phyloP scores from a whole-genome alignment of 1,140 invertebrate genomes.

The Hestina assimilis region DNA sequence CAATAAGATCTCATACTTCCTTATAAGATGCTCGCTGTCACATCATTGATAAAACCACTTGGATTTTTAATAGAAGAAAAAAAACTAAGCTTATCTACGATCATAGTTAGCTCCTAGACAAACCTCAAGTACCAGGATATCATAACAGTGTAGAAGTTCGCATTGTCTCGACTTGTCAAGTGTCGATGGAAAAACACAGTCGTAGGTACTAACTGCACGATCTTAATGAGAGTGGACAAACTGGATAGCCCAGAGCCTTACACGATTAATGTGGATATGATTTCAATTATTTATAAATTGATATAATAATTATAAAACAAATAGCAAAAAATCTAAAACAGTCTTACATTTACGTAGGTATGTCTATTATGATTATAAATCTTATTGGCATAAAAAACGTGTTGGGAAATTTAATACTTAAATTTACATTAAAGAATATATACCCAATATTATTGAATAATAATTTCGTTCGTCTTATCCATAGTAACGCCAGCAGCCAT shows the following conservation, averaged over 20 bases:
- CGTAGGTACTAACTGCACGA: slow-evolving; percentile 51
- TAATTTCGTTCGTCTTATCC: slow-evolving; percentile 13
- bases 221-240: slow-evolving; percentile 77
- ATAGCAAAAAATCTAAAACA: too few species aligned
- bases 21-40: slow-evolving; percentile 22
- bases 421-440: not conserved
- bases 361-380: too few species aligned
- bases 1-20: slow-evolving; percentile 20
- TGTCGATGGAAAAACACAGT: slow-evolving; percentile 63
- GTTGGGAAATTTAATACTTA: too few species aligned
- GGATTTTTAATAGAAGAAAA: slow-evolving; percentile 17
- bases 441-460: not conserved
- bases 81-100: slow-evolving; percentile 59
- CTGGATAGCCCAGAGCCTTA: slow-evolving; percentile 35
- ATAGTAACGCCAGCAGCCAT: slow-evolving; percentile 41
- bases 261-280: not conserved
- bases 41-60: slow-evolving; percentile 25
- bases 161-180: slow-evolving; percentile 42
- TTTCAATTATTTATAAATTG: too few species aligned
- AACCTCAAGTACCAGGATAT: slow-evolving; percentile 51
- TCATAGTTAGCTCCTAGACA: slow-evolving; percentile 68
- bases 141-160: slow-evolving; percentile 46
- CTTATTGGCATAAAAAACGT: too few species aligned
- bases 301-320: too few species aligned
- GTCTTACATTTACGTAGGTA: too few species aligned